Evolutionary conservation across 2,888 invertebrate species (phyloP), one percentile per base, ranked within the genome.

Genomic region (Aporophyla lueneburgensis): DNA sequence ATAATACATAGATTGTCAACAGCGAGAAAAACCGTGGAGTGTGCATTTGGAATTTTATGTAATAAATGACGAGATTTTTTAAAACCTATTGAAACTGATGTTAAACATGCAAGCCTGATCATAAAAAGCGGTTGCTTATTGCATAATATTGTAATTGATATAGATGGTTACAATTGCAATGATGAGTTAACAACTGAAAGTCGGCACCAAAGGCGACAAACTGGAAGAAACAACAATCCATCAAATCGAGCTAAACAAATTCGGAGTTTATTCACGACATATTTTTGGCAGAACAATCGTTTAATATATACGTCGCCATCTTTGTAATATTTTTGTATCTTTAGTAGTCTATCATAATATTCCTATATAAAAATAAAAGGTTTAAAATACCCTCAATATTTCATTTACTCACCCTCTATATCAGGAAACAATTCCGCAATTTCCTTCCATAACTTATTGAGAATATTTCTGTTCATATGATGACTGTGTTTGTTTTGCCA

Each of bases 21-120:
- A 76, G 88, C 88, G 54, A 82, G 88, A 80, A 86, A 85, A 82
- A 78, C 81, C 40, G 86, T 89, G 62, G 88, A 89, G 71, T 86
- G 87, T 83, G 87, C 85, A 76, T 90, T 87, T 87, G 85, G 88
- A 69, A 86, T 85, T 78, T 78, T 85, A 82, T 83, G 86, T 78
- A 69, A 69, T 68, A 80, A 80, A 72, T 78, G 74, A 85, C 67
- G 80, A 78, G 56, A 84, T 74, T 84, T 83, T 16, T 66, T 78
- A 76, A 83, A 85, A 77, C 71, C 74, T 71, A 84, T 86, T 78
- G 83, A 86, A 82, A 86, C 83, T 78, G 74, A 88, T 84, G 78
- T 77, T 63, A 82, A 85, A 80, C 84, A 86, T 85, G 86, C 85
- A 77, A 75, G 77, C 66, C 76, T 85, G 61, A 68, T 68, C 10